phyloP scores from a whole-genome alignment of 2,888 invertebrate genomes.

The Leistus spinibarbis region DNA sequence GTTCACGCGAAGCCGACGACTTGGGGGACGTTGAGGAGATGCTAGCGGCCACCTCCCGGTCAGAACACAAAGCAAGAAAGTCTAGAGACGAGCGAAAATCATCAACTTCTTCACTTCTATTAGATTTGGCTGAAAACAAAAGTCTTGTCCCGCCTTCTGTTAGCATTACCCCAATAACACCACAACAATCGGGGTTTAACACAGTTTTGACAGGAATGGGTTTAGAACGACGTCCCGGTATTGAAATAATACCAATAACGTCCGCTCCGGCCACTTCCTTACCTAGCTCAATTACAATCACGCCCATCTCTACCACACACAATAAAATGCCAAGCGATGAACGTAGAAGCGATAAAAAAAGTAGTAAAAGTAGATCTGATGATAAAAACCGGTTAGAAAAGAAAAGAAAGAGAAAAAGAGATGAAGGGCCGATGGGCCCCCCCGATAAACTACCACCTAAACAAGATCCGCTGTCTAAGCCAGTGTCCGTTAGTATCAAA shows the following conservation, averaged over 20 bases:
- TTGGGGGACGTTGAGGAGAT: slow-evolving; percentile 67
- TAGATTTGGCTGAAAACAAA: slow-evolving; percentile 58
- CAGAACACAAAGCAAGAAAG: slow-evolving; percentile 66
- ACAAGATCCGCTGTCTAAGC: slow-evolving; percentile 73
- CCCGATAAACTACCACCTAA: slow-evolving; percentile 81
- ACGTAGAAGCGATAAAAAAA: slow-evolving; percentile 58
- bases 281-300: slow-evolving; percentile 85
- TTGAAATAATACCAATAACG: slow-evolving; percentile 84
- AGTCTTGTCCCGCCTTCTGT: slow-evolving; percentile 65
- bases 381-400: slow-evolving; percentile 67
- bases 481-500: slow-evolving; percentile 76
- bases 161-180: slow-evolving; percentile 66
- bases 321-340: slow-evolving; percentile 52
- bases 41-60: slow-evolving; percentile 42
- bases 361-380: slow-evolving; percentile 54
- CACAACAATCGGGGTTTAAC: slow-evolving; percentile 55
- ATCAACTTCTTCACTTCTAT: slow-evolving; percentile 60
- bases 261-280: slow-evolving; percentile 66
- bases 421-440: slow-evolving; percentile 81
- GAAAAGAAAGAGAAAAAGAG: slow-evolving; percentile 74
- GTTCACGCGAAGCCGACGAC: slow-evolving; percentile 65
- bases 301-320: slow-evolving; percentile 73
- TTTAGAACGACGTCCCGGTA: slow-evolving; percentile 74
- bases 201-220: slow-evolving; percentile 54
- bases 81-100: slow-evolving; percentile 61